Evolutionary conservation across 2,113 vertebrate genomes (phyloP).

Genomic region (Dryoscopus gambensis): DNA sequence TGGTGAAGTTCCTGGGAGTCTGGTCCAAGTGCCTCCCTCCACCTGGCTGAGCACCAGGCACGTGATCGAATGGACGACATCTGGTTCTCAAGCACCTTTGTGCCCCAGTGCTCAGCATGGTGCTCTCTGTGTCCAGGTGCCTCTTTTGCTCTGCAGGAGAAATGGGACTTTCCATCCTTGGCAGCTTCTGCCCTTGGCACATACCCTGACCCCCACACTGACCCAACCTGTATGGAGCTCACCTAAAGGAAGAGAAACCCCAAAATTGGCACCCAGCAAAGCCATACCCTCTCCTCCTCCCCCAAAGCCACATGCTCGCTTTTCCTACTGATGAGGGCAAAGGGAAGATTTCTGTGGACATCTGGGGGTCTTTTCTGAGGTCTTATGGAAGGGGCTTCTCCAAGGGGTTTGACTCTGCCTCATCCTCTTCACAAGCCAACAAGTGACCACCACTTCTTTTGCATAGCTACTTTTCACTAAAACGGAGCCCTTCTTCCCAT

Average conservation of each 20-base stretch:
- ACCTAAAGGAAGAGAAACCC: neutral
- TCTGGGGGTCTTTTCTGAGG: neutral
- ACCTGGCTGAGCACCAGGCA: accelerated
- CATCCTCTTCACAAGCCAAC: neutral
- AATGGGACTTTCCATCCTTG: neutral
- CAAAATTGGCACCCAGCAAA: accelerated
- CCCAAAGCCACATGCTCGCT: accelerated
- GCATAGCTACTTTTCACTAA: neutral
- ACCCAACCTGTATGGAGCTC: neutral
- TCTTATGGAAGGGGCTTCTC: neutral
- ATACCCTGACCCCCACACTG: accelerated
- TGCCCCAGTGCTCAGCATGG: accelerated
- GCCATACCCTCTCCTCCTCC: neutral
- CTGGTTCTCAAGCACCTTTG: neutral
- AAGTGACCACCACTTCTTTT: neutral
- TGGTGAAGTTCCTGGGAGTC: neutral
- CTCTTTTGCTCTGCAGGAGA: neutral
- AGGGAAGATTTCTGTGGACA: neutral
- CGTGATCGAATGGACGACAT: accelerated
- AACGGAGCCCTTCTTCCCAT: neutral
- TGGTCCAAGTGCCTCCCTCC: neutral
- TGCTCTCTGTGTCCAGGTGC: neutral
- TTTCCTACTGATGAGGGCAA: neutral
- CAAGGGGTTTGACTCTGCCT: neutral
- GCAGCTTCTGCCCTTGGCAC: neutral